phyloP scores from a whole-genome alignment of 92 coral and sea anemone species.

The Parazoanthus swiftii region DNA sequence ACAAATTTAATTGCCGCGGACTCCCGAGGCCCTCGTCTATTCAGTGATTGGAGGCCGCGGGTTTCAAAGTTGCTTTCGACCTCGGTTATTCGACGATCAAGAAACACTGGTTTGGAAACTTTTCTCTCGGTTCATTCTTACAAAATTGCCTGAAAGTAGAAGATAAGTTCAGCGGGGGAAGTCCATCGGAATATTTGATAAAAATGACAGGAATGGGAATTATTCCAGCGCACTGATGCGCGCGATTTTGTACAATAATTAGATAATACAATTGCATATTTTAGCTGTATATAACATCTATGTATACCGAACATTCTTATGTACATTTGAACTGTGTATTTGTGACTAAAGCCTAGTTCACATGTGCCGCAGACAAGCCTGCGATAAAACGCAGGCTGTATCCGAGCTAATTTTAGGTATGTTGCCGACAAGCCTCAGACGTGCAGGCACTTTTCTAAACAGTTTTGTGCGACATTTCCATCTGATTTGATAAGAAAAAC shows the following conservation, averaged over 20 bases:
- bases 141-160: background rate
- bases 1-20: background rate
- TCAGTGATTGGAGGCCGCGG: background rate
- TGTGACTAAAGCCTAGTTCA: background rate
- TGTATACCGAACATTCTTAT: no score
- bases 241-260: no score
- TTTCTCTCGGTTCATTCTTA: background rate
- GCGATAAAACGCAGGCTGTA: background rate
- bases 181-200: background rate
- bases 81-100: background rate
- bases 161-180: background rate
- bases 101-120: background rate
- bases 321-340: no score
- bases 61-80: background rate
- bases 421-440: conserved; percentile 25
- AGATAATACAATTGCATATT: no score
- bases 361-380: background rate
- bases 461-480: conserved; percentile 23
- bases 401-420: background rate
- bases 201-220: background rate
- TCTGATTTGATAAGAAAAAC: background rate
- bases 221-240: no score
- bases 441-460: background rate
- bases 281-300: no score
- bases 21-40: background rate